Evolutionary conservation across 2,888 invertebrate genomes (phyloP).

Genomic region (Aethes cnicana): DNA sequence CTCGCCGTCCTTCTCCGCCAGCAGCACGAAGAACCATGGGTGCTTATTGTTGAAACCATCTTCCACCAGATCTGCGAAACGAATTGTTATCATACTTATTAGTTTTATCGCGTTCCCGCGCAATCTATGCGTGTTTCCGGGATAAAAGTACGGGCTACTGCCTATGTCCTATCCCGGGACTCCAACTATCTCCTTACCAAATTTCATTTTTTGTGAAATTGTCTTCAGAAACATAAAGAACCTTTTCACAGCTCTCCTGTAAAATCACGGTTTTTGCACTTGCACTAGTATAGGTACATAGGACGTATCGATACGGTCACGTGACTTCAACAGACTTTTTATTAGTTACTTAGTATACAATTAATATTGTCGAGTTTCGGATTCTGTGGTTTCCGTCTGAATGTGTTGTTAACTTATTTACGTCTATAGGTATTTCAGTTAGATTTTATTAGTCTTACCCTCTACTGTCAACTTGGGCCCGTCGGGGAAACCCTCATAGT

Average conservation of each 20-base stretch:
- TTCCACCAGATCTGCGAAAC: constrained; percentile 79
- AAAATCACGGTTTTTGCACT: too few relatives aligned
- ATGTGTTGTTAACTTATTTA: not conserved
- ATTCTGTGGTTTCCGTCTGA: too few relatives aligned
- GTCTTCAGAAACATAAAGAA: too few relatives aligned
- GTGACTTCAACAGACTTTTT: too few relatives aligned
- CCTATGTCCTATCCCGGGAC: too few relatives aligned
- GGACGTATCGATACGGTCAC: too few relatives aligned
- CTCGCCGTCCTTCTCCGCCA: constrained; percentile 78
- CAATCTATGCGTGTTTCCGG: not conserved
- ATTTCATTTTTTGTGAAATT: too few relatives aligned
- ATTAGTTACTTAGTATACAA: too few relatives aligned
- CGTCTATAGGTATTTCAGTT: not conserved
- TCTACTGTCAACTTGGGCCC: constrained; percentile 81
- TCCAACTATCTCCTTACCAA: too few relatives aligned
- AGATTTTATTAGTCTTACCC: constrained; percentile 53
- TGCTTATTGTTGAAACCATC: constrained; percentile 86
- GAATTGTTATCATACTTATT: not conserved
- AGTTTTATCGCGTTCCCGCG: not conserved
- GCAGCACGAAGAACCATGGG: constrained; percentile 84
- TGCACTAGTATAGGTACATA: too few relatives aligned
- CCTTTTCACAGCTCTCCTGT: too few relatives aligned
- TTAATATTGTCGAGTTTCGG: too few relatives aligned
- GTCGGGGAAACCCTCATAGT: constrained; percentile 84
- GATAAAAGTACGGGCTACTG: not conserved